Conservation (phyloP, 2,797 vertebrate species). For the Ceyx erithaca region DNA sequence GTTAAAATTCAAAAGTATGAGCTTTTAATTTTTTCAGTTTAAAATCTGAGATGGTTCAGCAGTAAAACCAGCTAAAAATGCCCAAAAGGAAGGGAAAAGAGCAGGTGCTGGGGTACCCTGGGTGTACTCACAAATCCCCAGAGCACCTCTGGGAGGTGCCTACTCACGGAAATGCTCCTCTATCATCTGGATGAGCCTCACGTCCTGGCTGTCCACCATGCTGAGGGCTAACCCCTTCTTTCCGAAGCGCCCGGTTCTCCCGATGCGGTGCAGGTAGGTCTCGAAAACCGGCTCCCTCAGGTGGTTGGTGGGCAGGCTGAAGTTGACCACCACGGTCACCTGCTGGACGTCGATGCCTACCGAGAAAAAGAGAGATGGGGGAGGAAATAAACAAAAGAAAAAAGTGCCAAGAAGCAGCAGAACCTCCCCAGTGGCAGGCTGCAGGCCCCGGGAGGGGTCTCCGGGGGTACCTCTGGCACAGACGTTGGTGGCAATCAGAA, state of each 20-base stretch:
- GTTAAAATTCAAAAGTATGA: background rate
- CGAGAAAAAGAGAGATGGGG: too few species aligned
- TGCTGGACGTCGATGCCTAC: slow-evolving; percentile 81
- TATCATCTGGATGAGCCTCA: slow-evolving; percentile 59
- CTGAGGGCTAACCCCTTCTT: slow-evolving; percentile 81
- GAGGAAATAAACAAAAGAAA: background rate
- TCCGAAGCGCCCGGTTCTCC: slow-evolving; percentile 79
- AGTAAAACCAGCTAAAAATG: background rate
- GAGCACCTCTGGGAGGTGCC: rapidly evolving
- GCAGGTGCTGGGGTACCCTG: background rate
- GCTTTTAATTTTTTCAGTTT: background rate
- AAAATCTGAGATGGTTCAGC: background rate
- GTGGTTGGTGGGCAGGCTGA: slow-evolving; percentile 66
- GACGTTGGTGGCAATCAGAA: slow-evolving; percentile 83
- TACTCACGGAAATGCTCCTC: slow-evolving; percentile 81
- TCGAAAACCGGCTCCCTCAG: slow-evolving; percentile 62
- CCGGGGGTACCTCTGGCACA: slow-evolving; percentile 75
- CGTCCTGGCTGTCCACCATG: slow-evolving; percentile 66
- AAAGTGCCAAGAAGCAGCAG: too few species aligned
- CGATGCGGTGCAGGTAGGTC: slow-evolving; percentile 83
- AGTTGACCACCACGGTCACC: slow-evolving; percentile 82
- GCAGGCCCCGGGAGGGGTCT: too few species aligned
- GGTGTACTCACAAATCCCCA: background rate
- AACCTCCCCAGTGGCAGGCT: too few species aligned
- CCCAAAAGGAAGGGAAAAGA: background rate